A percentile compares a stretch with the other conserved stretches of the same genome.
Conservation (phyloP, 2,113 vertebrate genomes). For the Alexandromys fortis region DNA sequence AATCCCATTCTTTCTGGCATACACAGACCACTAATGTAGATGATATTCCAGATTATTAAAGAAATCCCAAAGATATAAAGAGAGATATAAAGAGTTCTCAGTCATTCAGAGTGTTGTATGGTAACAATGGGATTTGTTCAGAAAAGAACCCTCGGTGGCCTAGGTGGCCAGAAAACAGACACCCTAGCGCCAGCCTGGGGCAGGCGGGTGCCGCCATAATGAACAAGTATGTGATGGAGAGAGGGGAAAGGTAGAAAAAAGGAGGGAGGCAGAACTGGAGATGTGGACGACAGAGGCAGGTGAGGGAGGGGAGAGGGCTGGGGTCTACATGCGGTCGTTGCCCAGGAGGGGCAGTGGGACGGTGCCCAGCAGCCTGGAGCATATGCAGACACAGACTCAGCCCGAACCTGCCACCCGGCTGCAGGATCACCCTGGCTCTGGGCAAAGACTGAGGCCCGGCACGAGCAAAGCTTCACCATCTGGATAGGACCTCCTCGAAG, state of each 20-base stretch:
- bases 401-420: background rate
- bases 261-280: background rate
- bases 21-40: rapidly evolving
- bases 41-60: background rate
- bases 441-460: background rate
- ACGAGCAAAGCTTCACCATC: background rate
- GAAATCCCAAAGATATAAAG: too few relatives aligned
- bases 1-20: too few relatives aligned
- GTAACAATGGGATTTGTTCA: background rate
- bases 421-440: background rate
- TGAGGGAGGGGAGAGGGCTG: background rate
- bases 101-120: background rate
- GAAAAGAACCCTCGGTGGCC: background rate
- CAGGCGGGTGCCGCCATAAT: background rate
- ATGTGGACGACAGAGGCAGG: background rate
- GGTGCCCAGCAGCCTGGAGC: background rate
- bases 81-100: background rate
- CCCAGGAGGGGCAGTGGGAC: background rate
- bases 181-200: background rate
- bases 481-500: background rate
- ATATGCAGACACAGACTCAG: background rate
- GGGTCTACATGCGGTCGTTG: background rate
- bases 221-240: background rate
- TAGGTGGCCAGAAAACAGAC: background rate
- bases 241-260: background rate